Percentiles rank a stretch among this genome's conserved stretches.
Conservation (phyloP, 2,888 invertebrate species). For the Ctena decussata region DNA sequence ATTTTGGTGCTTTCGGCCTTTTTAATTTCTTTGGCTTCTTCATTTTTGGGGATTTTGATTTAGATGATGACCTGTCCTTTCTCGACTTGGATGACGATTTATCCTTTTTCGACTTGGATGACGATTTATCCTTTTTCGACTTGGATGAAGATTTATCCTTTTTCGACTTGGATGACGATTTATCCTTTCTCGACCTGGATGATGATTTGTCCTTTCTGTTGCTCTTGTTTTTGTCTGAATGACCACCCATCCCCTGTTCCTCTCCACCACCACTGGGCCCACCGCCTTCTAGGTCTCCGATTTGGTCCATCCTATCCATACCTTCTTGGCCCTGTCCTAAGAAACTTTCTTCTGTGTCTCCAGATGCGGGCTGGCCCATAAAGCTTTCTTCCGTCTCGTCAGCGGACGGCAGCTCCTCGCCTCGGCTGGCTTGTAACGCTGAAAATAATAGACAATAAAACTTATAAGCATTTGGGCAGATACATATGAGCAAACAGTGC, state of each 20-base stretch:
- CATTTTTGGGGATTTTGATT: not conserved
- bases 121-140: conserved; percentile 15
- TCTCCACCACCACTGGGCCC: conserved; percentile 26
- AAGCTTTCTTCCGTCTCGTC: conserved; percentile 36
- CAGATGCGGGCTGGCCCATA: not conserved
- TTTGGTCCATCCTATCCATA: not conserved
- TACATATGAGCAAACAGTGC: too few species aligned
- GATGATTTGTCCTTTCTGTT: conserved; percentile 32
- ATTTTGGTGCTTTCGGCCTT: conserved; percentile 13
- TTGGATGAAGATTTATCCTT: conserved; percentile 31
- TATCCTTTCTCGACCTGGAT: conserved; percentile 7
- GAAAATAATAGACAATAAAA: not conserved
- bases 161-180: conserved; percentile 14
- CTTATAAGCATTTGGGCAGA: not conserved
- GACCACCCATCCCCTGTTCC: not conserved
- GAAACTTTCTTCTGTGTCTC: not conserved
- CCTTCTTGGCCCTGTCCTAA: not conserved
- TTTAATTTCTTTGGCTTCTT: conserved; percentile 18
- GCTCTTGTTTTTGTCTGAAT: conserved; percentile 34
- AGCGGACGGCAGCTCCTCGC: not conserved
- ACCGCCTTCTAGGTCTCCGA: conserved; percentile 3
- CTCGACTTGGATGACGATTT: conserved; percentile 36
- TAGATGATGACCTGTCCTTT: conserved; percentile 38
- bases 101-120: conserved; percentile 30
- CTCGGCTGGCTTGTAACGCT: conserved; percentile 29